Evolutionary conservation across 2,888 invertebrate genomes (phyloP).

Genomic region (Xanthia icteritia): DNA sequence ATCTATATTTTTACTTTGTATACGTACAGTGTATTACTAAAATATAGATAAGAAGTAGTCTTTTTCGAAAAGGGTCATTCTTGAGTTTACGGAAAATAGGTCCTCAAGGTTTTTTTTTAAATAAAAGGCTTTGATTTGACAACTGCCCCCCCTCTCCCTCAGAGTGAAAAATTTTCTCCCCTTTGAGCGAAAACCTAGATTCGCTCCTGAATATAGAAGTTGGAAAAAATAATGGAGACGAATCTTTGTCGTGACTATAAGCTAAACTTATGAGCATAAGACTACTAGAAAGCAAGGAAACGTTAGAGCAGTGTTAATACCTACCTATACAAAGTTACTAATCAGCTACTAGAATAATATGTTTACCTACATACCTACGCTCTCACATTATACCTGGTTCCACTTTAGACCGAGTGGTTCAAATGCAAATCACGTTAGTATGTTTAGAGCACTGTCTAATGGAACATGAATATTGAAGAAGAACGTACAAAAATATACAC

Average conservation of each 20-base stretch:
- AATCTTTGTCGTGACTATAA: neutral
- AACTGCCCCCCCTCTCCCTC: too few species aligned
- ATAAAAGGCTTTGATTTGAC: too few species aligned
- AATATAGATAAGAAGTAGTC: too few species aligned
- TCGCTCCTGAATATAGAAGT: neutral
- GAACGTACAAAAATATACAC: constrained; percentile 1
- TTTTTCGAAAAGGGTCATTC: too few species aligned
- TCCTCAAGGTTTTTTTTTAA: too few species aligned
- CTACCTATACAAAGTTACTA: neutral
- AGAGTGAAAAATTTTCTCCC: too few species aligned
- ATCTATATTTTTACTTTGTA: too few species aligned
- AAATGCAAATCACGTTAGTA: constrained; percentile 39
- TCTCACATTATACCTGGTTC: neutral
- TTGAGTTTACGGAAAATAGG: too few species aligned
- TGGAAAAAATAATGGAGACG: neutral
- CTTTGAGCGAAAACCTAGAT: too few species aligned
- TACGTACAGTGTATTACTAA: too few species aligned
- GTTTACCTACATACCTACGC: neutral
- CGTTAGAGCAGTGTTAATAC: neutral
- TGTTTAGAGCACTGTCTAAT: constrained; percentile 43
- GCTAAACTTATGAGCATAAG: neutral
- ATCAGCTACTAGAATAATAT: neutral
- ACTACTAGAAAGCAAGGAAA: neutral
- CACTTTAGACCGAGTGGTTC: constrained; percentile 38
- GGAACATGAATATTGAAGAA: constrained; percentile 43